Percentiles rank a stretch among this genome's conserved stretches.
Conservation (phyloP, 2,113 vertebrate genomes). For the Zingel zingel region DNA sequence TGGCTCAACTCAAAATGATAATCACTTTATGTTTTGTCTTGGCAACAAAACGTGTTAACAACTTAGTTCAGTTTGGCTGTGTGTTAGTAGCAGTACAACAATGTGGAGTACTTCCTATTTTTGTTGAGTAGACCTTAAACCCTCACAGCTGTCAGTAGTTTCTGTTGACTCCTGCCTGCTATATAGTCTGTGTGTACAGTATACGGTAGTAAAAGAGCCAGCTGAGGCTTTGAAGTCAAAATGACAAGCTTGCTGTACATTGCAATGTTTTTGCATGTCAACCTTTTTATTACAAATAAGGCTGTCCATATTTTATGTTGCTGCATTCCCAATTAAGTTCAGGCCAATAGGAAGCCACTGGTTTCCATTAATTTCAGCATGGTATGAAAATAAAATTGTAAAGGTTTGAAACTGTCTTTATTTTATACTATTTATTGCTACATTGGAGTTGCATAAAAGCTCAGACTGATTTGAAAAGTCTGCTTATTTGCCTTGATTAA, state of each 20-base stretch:
- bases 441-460: too few species aligned
- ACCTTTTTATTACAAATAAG: too few species aligned
- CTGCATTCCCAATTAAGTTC: not conserved
- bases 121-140: not conserved
- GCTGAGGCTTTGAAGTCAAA: not conserved
- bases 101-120: conserved; percentile 30
- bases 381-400: too few species aligned
- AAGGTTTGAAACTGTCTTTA: not conserved
- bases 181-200: not conserved
- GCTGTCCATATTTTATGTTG: not conserved
- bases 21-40: not conserved
- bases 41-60: conserved; percentile 10
- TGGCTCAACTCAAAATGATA: not conserved
- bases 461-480: too few species aligned
- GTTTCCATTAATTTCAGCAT: not conserved
- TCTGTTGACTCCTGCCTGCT: not conserved
- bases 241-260: not conserved
- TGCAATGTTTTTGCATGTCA: not conserved
- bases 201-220: not conserved
- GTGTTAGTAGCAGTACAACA: not conserved
- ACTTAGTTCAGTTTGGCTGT: not conserved
- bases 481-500: too few species aligned
- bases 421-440: too few species aligned
- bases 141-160: not conserved
- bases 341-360: not conserved